Evolutionary conservation across 2,113 vertebrate genomes (phyloP).

Genomic region (Danio rerio): GRCz12tu NC_133191.1:44243001-44243500

Average conservation of each 20-base stretch:
- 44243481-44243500: slow-evolving; percentile 47
- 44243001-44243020: slow-evolving; percentile 51
- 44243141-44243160: slow-evolving; percentile 67
- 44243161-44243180: slow-evolving; percentile 65
- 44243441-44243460: slow-evolving; percentile 13
- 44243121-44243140: slow-evolving; percentile 72
- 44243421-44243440: slow-evolving; percentile 25
- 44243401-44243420: slow-evolving; percentile 61
- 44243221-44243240: slow-evolving; percentile 10
- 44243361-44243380: slow-evolving; percentile 53
- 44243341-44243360: slow-evolving; percentile 19
- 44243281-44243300: slow-evolving; percentile 34
- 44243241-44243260: slow-evolving; percentile 26
- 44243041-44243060: slow-evolving; percentile 57
- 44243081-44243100: slow-evolving; percentile 84
- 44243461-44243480: slow-evolving; percentile 30
- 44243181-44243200: slow-evolving; percentile 30
- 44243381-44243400: slow-evolving; percentile 65
- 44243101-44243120: slow-evolving; percentile 82
- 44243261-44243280: slow-evolving; percentile 53
- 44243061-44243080: slow-evolving; percentile 70
- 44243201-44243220: slow-evolving; percentile 8
- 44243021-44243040: slow-evolving; percentile 37
- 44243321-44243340: not conserved
- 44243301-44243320: slow-evolving; percentile 2